A percentile compares a stretch with the other conserved stretches of the same genome.
These are phyloP conservation scores for Etheostoma cragini DNA, from an alignment of 2,113 vertebrate species.

Conservation along the genomic window DNA sequence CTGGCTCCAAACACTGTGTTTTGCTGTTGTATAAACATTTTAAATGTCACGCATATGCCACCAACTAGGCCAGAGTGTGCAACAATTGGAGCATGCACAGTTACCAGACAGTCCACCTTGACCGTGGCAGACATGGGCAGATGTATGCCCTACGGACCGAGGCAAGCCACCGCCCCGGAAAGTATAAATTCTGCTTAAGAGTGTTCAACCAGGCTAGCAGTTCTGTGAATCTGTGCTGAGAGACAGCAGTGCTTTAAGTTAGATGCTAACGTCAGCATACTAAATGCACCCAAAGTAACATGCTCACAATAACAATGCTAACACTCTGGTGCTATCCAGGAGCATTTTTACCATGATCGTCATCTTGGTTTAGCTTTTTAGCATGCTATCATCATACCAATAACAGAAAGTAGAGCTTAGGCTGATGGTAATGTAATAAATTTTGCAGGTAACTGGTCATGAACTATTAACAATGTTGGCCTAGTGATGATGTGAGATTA, in stretches of 20 bases:
- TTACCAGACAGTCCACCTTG: too few relatives aligned
- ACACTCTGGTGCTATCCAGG: background rate
- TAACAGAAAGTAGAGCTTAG: background rate
- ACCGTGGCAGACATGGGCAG: too few relatives aligned
- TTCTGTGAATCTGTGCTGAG: background rate
- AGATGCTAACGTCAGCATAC: background rate
- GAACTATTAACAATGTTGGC: background rate
- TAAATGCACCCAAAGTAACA: background rate
- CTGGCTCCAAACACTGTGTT: too few relatives aligned
- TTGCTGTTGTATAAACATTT: too few relatives aligned
- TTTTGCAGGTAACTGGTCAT: background rate
- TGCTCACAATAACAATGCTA: background rate
- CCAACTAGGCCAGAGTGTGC: too few relatives aligned
- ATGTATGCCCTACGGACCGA: too few relatives aligned
- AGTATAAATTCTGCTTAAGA: too few relatives aligned
- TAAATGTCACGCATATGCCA: too few relatives aligned
- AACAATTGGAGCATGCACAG: too few relatives aligned
- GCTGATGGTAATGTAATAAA: too few relatives aligned
- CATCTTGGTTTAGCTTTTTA: background rate
- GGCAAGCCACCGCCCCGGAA: too few relatives aligned
- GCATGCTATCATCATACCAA: background rate
- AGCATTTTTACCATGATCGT: background rate
- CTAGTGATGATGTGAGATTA: background rate
- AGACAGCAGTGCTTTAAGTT: background rate
- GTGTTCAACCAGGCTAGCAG: too few relatives aligned